Conservation (phyloP, 2,113 vertebrate genomes). For the Toxostoma redivivum region DNA sequence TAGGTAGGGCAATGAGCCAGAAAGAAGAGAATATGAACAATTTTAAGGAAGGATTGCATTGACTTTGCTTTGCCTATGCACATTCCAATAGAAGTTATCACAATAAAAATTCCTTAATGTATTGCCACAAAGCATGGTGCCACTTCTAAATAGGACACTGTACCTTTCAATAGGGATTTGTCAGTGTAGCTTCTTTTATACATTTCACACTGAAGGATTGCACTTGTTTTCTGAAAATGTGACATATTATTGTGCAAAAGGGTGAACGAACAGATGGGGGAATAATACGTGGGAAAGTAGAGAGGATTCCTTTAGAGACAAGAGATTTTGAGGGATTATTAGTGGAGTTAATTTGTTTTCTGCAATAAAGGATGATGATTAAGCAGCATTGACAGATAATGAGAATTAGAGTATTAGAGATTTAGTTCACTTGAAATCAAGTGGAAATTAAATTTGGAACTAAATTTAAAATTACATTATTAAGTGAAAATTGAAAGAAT, state of each 20-base stretch:
- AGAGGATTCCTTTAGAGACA: background rate
- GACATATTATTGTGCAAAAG: background rate
- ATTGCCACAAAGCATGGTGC: background rate
- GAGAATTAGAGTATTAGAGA: background rate
- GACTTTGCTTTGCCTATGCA: background rate
- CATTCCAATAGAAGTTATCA: background rate
- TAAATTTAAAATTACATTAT: background rate
- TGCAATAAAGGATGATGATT: background rate
- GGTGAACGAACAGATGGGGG: background rate
- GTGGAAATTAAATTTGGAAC: slow-evolving; percentile 8
- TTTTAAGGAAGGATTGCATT: background rate
- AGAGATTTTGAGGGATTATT: slow-evolving; percentile 1
- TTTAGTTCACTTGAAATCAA: background rate
- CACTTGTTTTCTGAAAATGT: background rate
- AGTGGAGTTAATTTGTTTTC: slow-evolving; percentile 34
- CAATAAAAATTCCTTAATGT: background rate
- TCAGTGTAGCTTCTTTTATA: background rate
- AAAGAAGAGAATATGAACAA: background rate
- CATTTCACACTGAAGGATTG: background rate
- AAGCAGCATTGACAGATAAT: background rate
- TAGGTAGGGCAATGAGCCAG: background rate
- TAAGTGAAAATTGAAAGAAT: background rate
- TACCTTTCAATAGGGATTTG: background rate
- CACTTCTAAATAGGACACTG: background rate
- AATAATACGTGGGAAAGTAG: background rate